Conservation (phyloP, 2,113 vertebrate genomes). For the Hiodon tergisus region DNA sequence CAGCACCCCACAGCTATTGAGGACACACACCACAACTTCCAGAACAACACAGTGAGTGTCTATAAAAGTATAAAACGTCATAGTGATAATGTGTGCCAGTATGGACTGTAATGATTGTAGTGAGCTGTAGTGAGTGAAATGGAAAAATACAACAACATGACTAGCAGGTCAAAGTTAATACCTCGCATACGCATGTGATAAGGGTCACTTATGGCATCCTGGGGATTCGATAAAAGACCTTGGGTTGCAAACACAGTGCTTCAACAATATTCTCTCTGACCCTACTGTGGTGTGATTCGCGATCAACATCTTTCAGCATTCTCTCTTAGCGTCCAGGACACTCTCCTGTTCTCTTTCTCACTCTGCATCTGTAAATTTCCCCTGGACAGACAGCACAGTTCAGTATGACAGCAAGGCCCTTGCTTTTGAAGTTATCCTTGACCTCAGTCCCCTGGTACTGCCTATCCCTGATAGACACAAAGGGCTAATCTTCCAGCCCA, state of each 20-base stretch:
- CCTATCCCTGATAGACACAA: constrained; percentile 19
- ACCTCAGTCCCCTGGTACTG: constrained; percentile 15
- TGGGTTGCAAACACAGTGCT: neutral
- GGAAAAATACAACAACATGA: too few relatives aligned
- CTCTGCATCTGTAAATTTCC: neutral
- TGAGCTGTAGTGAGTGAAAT: too few relatives aligned
- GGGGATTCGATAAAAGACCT: too few relatives aligned
- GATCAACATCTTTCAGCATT: neutral
- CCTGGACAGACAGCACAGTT: neutral
- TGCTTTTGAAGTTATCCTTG: neutral
- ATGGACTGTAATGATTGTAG: too few relatives aligned
- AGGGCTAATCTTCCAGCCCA: neutral
- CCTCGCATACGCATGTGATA: too few relatives aligned
- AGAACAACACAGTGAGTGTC: too few relatives aligned
- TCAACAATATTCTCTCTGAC: neutral
- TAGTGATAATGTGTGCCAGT: too few relatives aligned
- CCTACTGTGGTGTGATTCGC: neutral
- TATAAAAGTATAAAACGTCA: too few relatives aligned
- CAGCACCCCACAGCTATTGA: too few relatives aligned
- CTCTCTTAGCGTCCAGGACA: neutral
- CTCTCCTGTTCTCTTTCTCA: neutral
- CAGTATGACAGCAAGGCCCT: neutral
- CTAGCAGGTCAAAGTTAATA: too few relatives aligned
- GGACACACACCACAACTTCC: too few relatives aligned
- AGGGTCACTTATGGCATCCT: too few relatives aligned